Evolutionary conservation across 2,113 vertebrate species (phyloP).

Genomic region (Regulus satrapa): DNA sequence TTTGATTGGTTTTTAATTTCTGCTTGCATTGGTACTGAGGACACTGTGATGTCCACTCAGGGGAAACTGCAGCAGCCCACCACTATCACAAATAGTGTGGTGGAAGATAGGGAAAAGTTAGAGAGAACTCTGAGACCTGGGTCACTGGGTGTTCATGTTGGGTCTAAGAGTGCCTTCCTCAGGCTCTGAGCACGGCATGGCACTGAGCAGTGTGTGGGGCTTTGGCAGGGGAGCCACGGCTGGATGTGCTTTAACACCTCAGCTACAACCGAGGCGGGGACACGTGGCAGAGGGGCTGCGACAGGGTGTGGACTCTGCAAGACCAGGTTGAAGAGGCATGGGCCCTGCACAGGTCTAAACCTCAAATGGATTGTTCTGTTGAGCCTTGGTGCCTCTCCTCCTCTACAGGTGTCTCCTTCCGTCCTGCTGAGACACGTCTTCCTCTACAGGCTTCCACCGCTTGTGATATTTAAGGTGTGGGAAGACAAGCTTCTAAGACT

Average conservation of each 20-base stretch:
- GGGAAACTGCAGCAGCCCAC: background rate
- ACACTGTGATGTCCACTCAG: background rate
- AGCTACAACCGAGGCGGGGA: background rate
- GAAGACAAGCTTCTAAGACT: background rate
- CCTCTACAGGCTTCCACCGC: background rate
- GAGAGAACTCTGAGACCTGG: background rate
- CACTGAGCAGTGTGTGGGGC: background rate
- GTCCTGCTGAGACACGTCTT: background rate
- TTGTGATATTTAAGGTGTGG: background rate
- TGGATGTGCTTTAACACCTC: background rate
- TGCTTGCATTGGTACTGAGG: background rate
- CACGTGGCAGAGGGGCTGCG: rapidly evolving
- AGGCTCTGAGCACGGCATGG: background rate
- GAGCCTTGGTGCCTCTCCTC: background rate
- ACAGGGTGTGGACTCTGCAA: background rate
- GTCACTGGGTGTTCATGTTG: too few relatives aligned
- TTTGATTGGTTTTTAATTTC: background rate
- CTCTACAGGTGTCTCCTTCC: background rate
- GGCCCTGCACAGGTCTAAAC: background rate
- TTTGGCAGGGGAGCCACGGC: background rate
- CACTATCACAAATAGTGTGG: background rate
- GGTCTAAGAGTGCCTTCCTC: background rate
- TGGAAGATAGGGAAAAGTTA: background rate
- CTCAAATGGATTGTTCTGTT: background rate
- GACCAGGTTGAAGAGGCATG: background rate